Percentiles rank a stretch among this genome's conserved stretches.
phyloP scores from a whole-genome alignment of 1,140 invertebrate species.

The Pomacea maculata region DNA sequence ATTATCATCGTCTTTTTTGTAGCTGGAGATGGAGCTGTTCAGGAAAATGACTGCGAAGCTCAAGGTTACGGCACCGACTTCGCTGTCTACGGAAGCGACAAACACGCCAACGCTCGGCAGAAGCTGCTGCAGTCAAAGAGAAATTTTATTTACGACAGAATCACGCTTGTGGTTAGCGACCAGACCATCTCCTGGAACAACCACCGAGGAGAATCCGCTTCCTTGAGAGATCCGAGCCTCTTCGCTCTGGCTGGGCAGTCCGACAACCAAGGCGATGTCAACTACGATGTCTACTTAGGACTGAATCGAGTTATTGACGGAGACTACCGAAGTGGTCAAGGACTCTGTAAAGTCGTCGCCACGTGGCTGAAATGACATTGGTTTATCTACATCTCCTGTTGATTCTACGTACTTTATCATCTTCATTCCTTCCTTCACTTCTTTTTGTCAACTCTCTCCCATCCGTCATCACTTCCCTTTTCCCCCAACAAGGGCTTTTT shows the following conservation, averaged over 20 bases:
- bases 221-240: constrained; percentile 17
- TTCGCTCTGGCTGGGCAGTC: constrained; percentile 30
- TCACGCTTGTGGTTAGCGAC: constrained; percentile 27
- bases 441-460: too few relatives aligned
- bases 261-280: constrained; percentile 29
- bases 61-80: constrained; percentile 24
- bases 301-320: constrained; percentile 34
- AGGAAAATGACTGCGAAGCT: constrained; percentile 33
- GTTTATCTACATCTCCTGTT: too few relatives aligned
- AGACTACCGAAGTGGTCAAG: constrained; percentile 27
- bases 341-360: constrained; percentile 22
- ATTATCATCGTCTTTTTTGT: constrained; percentile 10
- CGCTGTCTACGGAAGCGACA: constrained; percentile 29
- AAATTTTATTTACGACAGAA: constrained; percentile 14
- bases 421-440: too few relatives aligned
- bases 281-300: constrained; percentile 26
- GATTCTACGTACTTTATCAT: too few relatives aligned
- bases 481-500: too few relatives aligned
- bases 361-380: constrained; percentile 22
- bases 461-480: too few relatives aligned
- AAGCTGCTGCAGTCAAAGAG: constrained; percentile 14
- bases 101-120: constrained; percentile 8
- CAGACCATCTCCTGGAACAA: constrained; percentile 26
- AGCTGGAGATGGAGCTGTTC: constrained; percentile 29
- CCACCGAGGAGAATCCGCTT: constrained; percentile 14